A percentile compares a stretch with the other conserved stretches of the same genome.
These are phyloP conservation scores for Mirounga angustirostris DNA, from an alignment of 2,113 vertebrate genomes.

Conservation along the genomic window DNA sequence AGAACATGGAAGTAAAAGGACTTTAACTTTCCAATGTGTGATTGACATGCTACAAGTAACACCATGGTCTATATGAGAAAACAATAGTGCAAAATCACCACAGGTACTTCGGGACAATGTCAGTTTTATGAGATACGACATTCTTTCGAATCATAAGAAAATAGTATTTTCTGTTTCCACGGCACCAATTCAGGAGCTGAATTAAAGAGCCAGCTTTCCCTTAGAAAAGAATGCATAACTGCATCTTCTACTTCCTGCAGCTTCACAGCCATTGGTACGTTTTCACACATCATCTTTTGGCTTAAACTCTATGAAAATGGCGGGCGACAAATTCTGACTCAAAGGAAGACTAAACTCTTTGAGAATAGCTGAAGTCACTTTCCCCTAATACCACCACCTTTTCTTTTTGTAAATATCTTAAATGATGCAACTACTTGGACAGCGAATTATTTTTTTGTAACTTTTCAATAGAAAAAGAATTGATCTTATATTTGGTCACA, in stretches of 20 bases:
- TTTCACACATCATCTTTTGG: slow-evolving; percentile 84
- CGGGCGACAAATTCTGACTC: slow-evolving; percentile 74
- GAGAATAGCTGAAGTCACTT: slow-evolving; percentile 82
- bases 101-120: slow-evolving; percentile 87
- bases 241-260: slow-evolving; percentile 82
- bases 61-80: slow-evolving; percentile 84
- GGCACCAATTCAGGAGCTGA: slow-evolving; percentile 83
- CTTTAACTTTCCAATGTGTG: slow-evolving; percentile 80
- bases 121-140: slow-evolving; percentile 83
- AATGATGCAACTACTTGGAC: slow-evolving; percentile 85
- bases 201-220: slow-evolving; percentile 86
- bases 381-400: slow-evolving; percentile 76
- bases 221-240: slow-evolving; percentile 79
- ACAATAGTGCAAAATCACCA: slow-evolving; percentile 90
- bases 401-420: slow-evolving; percentile 81
- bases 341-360: slow-evolving; percentile 87
- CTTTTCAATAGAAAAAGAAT: slow-evolving; percentile 88
- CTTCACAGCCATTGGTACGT: slow-evolving; percentile 76
- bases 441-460: slow-evolving; percentile 76
- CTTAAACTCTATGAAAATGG: slow-evolving; percentile 82
- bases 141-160: slow-evolving; percentile 89
- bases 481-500: slow-evolving; percentile 94
- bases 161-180: slow-evolving; percentile 86
- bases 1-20: slow-evolving; percentile 84
- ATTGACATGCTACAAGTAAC: slow-evolving; percentile 89